phyloP scores from a whole-genome alignment of 2,113 vertebrate species.

The Leucopsar rothschildi region DNA sequence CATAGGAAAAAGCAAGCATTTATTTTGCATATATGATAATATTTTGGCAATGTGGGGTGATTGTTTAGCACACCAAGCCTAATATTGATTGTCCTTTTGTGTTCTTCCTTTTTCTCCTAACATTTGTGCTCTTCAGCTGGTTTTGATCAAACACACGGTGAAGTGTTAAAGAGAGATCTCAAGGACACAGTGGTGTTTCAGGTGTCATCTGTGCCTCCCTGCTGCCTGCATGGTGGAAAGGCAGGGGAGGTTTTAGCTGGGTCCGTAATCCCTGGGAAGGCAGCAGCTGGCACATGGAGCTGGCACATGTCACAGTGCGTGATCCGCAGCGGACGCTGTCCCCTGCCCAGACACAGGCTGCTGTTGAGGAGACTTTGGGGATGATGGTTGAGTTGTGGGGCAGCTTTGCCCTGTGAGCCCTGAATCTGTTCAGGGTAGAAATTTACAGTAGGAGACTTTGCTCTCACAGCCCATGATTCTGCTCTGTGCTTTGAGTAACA shows the following conservation, averaged over 20 bases:
- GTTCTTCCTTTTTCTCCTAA: neutral
- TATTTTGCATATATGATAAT: neutral
- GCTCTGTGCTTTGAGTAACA: neutral
- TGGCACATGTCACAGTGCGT: accelerated
- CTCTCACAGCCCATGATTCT: neutral
- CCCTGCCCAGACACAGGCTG: neutral
- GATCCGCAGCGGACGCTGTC: neutral
- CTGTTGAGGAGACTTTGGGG: accelerated
- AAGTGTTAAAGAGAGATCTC: neutral
- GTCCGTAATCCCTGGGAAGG: neutral
- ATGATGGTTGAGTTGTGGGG: too few relatives aligned
- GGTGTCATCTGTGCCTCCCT: neutral
- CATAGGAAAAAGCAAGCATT: neutral
- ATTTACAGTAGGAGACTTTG: neutral
- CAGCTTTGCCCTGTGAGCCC: neutral
- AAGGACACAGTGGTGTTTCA: neutral
- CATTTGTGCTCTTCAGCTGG: neutral
- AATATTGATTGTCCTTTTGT: neutral
- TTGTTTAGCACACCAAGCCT: neutral
- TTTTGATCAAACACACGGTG: neutral
- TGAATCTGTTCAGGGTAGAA: neutral
- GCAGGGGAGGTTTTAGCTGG: neutral
- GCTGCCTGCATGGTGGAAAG: neutral
- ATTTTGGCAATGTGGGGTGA: neutral
- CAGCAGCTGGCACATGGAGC: neutral